These are phyloP conservation scores for Danaus plexippus DNA, from an alignment of 1,140 invertebrate species.

Conservation along the genomic window DNA sequence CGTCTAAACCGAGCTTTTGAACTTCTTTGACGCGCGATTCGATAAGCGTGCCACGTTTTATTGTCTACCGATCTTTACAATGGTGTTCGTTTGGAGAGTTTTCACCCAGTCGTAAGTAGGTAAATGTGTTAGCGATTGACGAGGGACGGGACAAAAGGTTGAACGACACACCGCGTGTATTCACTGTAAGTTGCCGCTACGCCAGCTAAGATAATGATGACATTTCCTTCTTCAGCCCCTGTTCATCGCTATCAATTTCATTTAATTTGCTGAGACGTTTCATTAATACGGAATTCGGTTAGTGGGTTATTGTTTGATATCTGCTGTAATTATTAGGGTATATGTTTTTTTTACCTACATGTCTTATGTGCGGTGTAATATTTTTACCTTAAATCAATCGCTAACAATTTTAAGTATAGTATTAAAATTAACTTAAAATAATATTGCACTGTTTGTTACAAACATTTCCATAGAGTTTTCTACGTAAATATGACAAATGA, in stretches of 20 bases:
- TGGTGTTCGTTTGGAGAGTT: constrained; percentile 63
- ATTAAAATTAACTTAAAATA: no score
- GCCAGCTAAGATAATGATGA: constrained; percentile 57
- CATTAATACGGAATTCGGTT: no score
- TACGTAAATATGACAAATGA: constrained; percentile 13
- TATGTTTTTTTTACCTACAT: no score
- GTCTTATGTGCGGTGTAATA: no score
- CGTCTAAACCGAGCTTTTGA: constrained; percentile 64
- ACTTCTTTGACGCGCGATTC: constrained; percentile 62
- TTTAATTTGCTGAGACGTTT: no score
- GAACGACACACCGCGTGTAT: constrained; percentile 38
- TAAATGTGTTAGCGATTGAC: constrained; percentile 71
- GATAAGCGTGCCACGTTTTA: constrained; percentile 50
- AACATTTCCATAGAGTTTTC: no score
- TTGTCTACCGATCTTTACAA: constrained; percentile 49
- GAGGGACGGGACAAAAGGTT: constrained; percentile 47
- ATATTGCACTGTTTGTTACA: no score
- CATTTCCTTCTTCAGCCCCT: constrained; percentile 36
- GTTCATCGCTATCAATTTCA: constrained; percentile 4
- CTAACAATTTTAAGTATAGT: no score
- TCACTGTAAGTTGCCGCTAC: constrained; percentile 42
- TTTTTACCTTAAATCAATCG: no score
- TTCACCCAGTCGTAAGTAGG: constrained; percentile 63
- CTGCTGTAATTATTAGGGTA: no score
- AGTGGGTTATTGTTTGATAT: no score